A percentile compares a stretch with the other conserved stretches of the same genome.
phyloP scores from a whole-genome alignment of 2,113 vertebrate species.

The Myanophis thanlyinensis region DNA sequence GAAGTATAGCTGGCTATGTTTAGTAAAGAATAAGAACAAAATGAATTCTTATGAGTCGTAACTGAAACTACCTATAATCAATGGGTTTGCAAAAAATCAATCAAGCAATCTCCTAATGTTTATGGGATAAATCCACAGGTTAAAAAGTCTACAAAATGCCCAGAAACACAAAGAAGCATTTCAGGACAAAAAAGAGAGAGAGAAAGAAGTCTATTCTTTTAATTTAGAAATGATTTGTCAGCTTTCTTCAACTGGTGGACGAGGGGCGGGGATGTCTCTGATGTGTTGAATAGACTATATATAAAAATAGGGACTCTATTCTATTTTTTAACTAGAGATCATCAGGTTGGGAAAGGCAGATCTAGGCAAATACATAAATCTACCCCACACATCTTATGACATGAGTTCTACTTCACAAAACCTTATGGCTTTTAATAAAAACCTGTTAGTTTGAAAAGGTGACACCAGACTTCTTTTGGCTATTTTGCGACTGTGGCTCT shows the following conservation, averaged over 20 bases:
- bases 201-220: background rate
- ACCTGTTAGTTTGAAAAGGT: background rate
- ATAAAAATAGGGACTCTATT: background rate
- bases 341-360: background rate
- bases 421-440: background rate
- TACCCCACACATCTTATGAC: background rate
- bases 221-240: background rate
- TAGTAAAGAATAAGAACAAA: background rate
- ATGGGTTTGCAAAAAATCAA: background rate
- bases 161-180: background rate
- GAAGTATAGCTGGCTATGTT: background rate
- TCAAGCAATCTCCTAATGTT: background rate
- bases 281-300: background rate
- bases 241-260: background rate
- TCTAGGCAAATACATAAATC: background rate
- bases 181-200: background rate
- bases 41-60: background rate
- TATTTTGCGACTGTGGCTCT: background rate
- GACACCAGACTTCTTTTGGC: background rate
- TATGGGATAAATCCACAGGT: background rate
- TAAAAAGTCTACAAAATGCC: background rate
- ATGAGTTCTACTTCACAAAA: background rate
- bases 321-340: background rate
- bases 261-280: background rate
- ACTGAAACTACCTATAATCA: background rate